Conservation (phyloP, 2,888 invertebrate species). For the Heliconius erato region DNA sequence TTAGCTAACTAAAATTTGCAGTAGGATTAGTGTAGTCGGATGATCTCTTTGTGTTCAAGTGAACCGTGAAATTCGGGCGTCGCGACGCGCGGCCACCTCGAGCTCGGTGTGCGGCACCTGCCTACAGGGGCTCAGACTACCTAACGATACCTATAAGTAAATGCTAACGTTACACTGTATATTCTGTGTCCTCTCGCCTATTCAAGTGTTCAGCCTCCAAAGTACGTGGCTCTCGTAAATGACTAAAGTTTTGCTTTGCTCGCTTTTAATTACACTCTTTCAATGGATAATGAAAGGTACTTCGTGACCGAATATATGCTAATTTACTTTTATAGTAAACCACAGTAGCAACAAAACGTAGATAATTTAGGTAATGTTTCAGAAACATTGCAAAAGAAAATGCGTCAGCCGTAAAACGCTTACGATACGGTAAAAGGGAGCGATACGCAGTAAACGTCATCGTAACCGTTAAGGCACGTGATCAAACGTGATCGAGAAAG, state of each 20-base stretch:
- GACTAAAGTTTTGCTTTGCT: slow-evolving; percentile 38
- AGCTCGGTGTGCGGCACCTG: slow-evolving; percentile 7
- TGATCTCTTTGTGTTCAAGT: slow-evolving; percentile 65
- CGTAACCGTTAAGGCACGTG: slow-evolving; percentile 47
- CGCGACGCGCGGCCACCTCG: slow-evolving; percentile 35
- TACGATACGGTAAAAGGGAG: slow-evolving; percentile 35
- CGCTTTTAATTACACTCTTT: slow-evolving; percentile 35
- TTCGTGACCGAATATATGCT: background rate
- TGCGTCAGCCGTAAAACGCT: slow-evolving; percentile 42
- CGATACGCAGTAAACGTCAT: slow-evolving; percentile 44
- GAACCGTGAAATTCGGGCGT: slow-evolving; percentile 58
- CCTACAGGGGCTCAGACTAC: background rate
- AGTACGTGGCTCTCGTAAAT: slow-evolving; percentile 32
- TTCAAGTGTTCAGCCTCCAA: slow-evolving; percentile 6
- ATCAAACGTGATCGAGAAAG: slow-evolving; percentile 50
- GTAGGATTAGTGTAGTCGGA: slow-evolving; percentile 57
- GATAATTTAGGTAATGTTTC: slow-evolving; percentile 4
- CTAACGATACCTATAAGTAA: background rate
- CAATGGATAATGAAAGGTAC: slow-evolving; percentile 16
- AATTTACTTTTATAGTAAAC: slow-evolving; percentile 14
- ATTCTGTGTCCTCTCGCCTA: background rate
- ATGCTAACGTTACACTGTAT: slow-evolving; percentile 4
- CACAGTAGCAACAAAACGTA: background rate
- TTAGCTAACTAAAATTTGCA: slow-evolving; percentile 56
- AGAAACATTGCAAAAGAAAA: slow-evolving; percentile 23